These are phyloP conservation scores for Piaya cayana DNA, from an alignment of 2,113 vertebrate genomes.

Conservation along the genomic window DNA sequence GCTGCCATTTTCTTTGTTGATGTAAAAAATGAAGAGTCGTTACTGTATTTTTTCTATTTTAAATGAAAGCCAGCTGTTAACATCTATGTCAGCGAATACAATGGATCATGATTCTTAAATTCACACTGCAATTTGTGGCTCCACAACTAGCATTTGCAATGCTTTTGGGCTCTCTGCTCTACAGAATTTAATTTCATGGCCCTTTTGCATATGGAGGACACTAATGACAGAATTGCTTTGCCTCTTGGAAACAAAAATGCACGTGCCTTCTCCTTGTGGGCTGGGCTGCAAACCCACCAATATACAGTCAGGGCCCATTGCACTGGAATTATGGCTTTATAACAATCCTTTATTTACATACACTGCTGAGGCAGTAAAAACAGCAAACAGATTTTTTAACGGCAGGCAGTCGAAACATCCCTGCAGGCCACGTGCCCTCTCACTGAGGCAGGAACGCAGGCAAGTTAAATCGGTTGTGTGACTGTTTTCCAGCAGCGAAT, in stretches of 20 bases:
- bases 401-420: conserved; percentile 70
- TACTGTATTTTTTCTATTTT: not conserved
- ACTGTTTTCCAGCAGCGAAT: conserved; percentile 15
- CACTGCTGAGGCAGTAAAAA: conserved; percentile 79
- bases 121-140: conserved; percentile 48
- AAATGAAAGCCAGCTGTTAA: conserved; percentile 12
- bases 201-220: conserved; percentile 28
- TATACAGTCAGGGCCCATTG: conserved; percentile 67
- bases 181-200: conserved; percentile 61
- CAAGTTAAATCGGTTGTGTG: conserved; percentile 57
- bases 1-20: not conserved
- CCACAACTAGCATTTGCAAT: conserved; percentile 31
- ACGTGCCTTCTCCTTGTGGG: conserved; percentile 45
- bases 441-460: conserved; percentile 36
- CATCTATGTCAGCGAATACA: conserved; percentile 21
- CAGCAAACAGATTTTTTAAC: conserved; percentile 77
- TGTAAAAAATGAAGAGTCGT: not conserved
- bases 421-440: conserved; percentile 67
- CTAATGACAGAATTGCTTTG: conserved; percentile 42
- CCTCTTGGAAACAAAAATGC: conserved; percentile 47
- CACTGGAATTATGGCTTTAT: conserved; percentile 74
- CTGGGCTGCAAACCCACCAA: conserved; percentile 57
- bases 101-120: conserved; percentile 24
- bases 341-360: conserved; percentile 81
- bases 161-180: conserved; percentile 15